Conservation (phyloP, 2,113 vertebrate species). For the Daboia siamensis region DNA sequence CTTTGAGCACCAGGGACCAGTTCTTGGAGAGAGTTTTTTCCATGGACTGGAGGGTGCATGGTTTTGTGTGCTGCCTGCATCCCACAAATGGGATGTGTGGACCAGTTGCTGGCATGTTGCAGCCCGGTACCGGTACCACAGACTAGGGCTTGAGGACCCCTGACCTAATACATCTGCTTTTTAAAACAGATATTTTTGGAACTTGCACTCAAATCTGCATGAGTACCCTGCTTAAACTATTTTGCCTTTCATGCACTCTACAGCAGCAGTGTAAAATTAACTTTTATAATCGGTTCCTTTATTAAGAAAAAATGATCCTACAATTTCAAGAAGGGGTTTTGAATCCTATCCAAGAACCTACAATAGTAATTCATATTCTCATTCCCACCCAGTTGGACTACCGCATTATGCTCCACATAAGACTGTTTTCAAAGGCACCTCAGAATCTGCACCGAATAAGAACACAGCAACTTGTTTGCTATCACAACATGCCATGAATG, state of each 20-base stretch:
- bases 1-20: too few relatives aligned
- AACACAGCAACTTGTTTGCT: not conserved
- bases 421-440: not conserved
- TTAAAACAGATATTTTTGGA: not conserved
- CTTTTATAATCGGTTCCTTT: not conserved
- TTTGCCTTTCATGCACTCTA: not conserved
- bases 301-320: not conserved
- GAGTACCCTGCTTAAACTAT: not conserved
- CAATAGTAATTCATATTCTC: not conserved
- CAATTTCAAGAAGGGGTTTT: not conserved
- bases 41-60: too few relatives aligned
- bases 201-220: not conserved
- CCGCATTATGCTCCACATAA: not conserved
- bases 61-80: too few relatives aligned
- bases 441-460: not conserved
- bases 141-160: too few relatives aligned
- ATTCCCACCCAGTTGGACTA: not conserved
- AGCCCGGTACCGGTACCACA: too few relatives aligned
- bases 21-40: too few relatives aligned
- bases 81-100: too few relatives aligned
- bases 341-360: not conserved
- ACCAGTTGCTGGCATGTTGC: too few relatives aligned
- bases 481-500: not conserved
- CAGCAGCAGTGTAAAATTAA: not conserved
- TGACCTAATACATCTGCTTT: not conserved